Evolutionary conservation across 2,888 invertebrate genomes (phyloP), one percentile per base, ranked within the genome.

Genomic region (Alsophila aescularia): DNA sequence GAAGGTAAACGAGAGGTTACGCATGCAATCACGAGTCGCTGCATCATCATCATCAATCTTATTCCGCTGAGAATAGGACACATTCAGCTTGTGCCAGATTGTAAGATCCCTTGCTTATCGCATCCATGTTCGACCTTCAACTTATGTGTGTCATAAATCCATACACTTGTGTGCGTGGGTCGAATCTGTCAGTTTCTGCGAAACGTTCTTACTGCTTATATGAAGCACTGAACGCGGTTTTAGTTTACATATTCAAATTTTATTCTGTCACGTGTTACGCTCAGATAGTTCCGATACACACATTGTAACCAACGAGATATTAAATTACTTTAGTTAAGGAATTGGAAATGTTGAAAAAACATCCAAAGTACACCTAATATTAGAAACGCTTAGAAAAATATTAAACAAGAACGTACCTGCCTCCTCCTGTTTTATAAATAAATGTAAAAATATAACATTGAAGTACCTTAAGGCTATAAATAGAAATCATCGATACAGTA

Each of bases 181-280:
- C 24, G 10, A 29, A n/a, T 29, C 29, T 29, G 21, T n/a, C n/a
- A n/a, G 10, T n/a, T 29, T n/a, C 2, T 1, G 10, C n/a, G 29
- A 1, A n/a, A 9, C 29, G 29, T 29, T 14, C 15, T 10, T 44
- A 44, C 35, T 44, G 44, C 14, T 24, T 27, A 8, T 45, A 27
- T 14, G 10, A 35, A 45, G 27, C 15, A 12, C 18, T n/a, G 6
- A 3, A 18, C 3, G 2, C n/a, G 31, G 12, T 9, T 31, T 13
- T 1, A 8, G 39, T 52, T 52, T 49, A 36, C 49, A 52, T 58
- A 58, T 58, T 58, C 52, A 52, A 49, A 57, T 58, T 37, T 42
- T 51, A 54, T 51, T 21, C 37, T 18, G 41, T 31, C 21, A 40
- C 45, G 40, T 51, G 45, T 50, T 52, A 39, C 52, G 18, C 41